Evolutionary conservation across 2,888 invertebrate genomes (phyloP).

Genomic region (Subacronicta megacephala): DNA sequence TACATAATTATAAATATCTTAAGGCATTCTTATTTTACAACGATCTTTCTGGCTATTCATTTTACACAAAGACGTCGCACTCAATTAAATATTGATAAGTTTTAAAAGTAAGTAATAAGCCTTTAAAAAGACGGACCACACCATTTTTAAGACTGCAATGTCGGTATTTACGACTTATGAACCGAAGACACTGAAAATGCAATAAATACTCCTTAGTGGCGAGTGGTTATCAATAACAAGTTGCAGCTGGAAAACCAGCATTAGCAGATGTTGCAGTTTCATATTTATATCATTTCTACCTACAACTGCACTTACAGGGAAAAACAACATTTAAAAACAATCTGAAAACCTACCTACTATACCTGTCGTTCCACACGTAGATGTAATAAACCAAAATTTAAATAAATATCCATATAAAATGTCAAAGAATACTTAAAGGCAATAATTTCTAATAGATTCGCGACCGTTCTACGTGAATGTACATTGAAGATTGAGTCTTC

Average conservation of each 20-base stretch:
- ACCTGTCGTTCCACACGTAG: constrained; percentile 21
- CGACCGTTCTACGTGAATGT: constrained; percentile 60
- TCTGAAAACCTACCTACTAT: background rate
- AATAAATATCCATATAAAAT: constrained; percentile 55
- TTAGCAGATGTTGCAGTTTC: constrained; percentile 41
- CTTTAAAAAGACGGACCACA: constrained; percentile 38
- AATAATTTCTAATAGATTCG: constrained; percentile 71
- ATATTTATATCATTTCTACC: constrained; percentile 27
- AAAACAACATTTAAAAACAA: constrained; percentile 18
- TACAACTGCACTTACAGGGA: constrained; percentile 11
- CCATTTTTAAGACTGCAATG: constrained; percentile 43
- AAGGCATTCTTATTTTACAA: no score
- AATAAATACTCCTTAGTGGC: constrained; percentile 49
- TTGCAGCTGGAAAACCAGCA: constrained; percentile 45
- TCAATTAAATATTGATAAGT: constrained; percentile 29
- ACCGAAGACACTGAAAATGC: constrained; percentile 51
- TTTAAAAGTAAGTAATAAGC: constrained; percentile 20
- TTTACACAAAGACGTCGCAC: background rate
- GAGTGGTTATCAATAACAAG: constrained; percentile 38
- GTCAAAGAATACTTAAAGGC: constrained; percentile 65
- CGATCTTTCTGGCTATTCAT: background rate
- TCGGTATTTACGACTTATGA: constrained; percentile 60
- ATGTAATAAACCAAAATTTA: constrained; percentile 38
- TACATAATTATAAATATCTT: no score
- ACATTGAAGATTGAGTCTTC: constrained; percentile 53